Base-by-base conservation (phyloP, 2,888 invertebrate genomes). In the Scaptodrosophila latifasciaeformis region DNA sequence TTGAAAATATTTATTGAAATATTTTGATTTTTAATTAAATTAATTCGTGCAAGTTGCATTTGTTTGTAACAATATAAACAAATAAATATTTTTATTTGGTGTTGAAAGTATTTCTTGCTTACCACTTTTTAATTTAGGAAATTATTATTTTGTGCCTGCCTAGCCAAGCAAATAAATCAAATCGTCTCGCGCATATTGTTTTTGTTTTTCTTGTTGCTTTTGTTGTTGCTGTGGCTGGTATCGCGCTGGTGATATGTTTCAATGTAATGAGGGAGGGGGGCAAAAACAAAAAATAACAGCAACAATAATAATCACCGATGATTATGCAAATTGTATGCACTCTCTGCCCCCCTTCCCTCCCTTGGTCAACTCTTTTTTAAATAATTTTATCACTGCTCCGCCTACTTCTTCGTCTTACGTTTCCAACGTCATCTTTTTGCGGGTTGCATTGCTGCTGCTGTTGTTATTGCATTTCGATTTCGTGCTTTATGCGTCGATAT, bases 121-220 rank as follows among this genome's bases (percentile, higher is more conserved):
- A n/a, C n/a, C n/a, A n/a, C n/a, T n/a, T n/a, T 51, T 63, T 46
- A 46, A 64, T 72, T 80, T 77, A 80, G 81, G 78, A 80, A 75
- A 75, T 72, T 75, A 59, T 57, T 47, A 60, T 62, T 65, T n/a
- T n/a, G n/a, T n/a, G 60, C n/a, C 56, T 65, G 81, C 50, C 56
- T 70, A 77, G 70, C 75, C 61, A 80, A 75, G 75, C 81, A 74
- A 65, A 58, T 75, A 75, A 75, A 75, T 65, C 67, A 65, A 78
- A 78, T 65, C 68, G 59, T 65, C 62, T 62, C 45, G 59, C 54
- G 15, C 37, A 3, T n/a, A n/a, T n/a, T n/a, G n/a, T n/a, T n/a
- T n/a, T n/a, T n/a, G n/a, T n/a, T n/a, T n/a, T n/a, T n/a, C n/a
- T n/a, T n/a, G n/a, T n/a, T n/a, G n/a, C n/a, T n/a, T n/a, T n/a